Base-by-base conservation (phyloP, 2,888 invertebrate species). In the Fragum sueziense region DNA sequence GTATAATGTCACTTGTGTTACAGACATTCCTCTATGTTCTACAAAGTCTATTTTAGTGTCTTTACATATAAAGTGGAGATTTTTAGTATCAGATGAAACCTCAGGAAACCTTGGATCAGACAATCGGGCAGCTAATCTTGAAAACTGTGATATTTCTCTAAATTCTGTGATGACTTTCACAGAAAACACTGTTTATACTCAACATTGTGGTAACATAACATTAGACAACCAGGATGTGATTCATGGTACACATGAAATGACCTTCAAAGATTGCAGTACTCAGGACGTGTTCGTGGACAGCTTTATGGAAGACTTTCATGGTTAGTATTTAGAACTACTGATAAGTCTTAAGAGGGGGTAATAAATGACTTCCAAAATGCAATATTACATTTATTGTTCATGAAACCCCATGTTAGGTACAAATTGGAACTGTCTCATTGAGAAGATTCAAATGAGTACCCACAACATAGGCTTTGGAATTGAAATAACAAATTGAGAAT, bases 221-320 rank as follows among this genome's bases (percentile, higher is more conserved):
- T 74, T 82, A 65, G 52, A 61, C 7, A 25, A 47, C 29, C 54
- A 37, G 4, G 78, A 78, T 67, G 67, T 82, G 2, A 34, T 78
- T 20, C 25, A 34, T 14, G 70, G 59, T n/a, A 51, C 37, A n/a
- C 37, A 71, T 73, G 81, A 82, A 41, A 41, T 82, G 0, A 37
- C 69, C 17, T 57, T 78, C 17, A 47, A 14, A 47, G 47, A 47
- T 47, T 47, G 47, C 17, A 14, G 47, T 47, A 47, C 47, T 47
- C 47, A 47, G 17, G 47, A 47, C n/a, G 47, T 47, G 2, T 47
- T 47, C n/a, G 67, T 22, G 34, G 72, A 77, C 70, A 4, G 34
- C 22, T 34, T 27, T 20, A 74, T 81, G 74, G 68, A 70, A n/a
- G 74, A 77, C 25, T 51, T 78, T 11, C 77, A 74, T 72, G 81